Evolutionary conservation across 2,888 invertebrate genomes (phyloP).

Genomic region (Polylopha cassiicola): DNA sequence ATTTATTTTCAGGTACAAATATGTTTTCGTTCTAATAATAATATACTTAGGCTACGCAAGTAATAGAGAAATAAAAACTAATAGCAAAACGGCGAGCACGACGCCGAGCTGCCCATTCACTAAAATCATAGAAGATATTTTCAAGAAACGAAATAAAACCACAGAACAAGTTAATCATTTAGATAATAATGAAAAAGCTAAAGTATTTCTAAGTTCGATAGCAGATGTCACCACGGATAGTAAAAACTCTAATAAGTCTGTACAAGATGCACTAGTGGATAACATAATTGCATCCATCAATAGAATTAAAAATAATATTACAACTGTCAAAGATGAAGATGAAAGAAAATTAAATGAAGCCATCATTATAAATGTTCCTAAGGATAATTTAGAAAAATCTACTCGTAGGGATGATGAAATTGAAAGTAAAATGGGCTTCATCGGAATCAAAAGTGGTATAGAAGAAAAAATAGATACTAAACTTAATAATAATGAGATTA

Average conservation of each 20-base stretch:
- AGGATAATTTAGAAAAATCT: slow-evolving; percentile 23
- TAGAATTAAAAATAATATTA: slow-evolving; percentile 60
- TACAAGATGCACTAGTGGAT: slow-evolving; percentile 59
- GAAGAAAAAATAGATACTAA: slow-evolving; percentile 50
- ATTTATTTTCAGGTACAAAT: slow-evolving; percentile 49
- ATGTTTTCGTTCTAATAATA: slow-evolving; percentile 37
- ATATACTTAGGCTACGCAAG: slow-evolving; percentile 30
- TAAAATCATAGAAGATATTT: slow-evolving; percentile 66
- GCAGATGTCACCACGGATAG: slow-evolving; percentile 62
- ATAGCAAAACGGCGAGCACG: slow-evolving; percentile 30
- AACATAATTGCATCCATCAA: slow-evolving; percentile 67
- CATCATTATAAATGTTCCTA: slow-evolving; percentile 49
- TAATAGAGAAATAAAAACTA: slow-evolving; percentile 31
- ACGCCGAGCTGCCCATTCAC: slow-evolving; percentile 59
- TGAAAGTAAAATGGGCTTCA: slow-evolving; percentile 30
- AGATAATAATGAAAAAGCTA: slow-evolving; percentile 70
- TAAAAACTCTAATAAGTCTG: slow-evolving; percentile 39
- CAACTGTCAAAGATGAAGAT: slow-evolving; percentile 33
- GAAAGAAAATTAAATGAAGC: slow-evolving; percentile 56
- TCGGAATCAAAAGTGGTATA: slow-evolving; percentile 54
- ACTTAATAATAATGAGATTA: slow-evolving; percentile 25
- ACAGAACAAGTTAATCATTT: slow-evolving; percentile 32
- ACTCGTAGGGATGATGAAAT: slow-evolving; percentile 29
- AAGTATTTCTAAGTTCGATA: slow-evolving; percentile 74
- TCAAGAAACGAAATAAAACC: slow-evolving; percentile 54